phyloP scores from a whole-genome alignment of 1,140 invertebrate species.

The Drosophila repletoides region DNA sequence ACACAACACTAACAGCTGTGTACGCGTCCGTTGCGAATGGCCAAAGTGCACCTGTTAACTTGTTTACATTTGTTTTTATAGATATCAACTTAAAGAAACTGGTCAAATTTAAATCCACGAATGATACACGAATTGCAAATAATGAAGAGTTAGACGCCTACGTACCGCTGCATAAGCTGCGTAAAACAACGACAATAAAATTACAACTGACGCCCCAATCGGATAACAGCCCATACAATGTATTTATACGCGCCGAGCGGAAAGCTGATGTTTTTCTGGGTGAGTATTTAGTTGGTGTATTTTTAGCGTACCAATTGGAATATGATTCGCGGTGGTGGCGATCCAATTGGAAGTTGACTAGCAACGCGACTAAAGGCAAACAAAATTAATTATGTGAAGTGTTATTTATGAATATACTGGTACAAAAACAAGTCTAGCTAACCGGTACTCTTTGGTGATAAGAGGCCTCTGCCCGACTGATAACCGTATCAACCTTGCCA shows the following conservation, averaged over 20 bases:
- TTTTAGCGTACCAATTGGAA: no score
- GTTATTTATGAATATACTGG: constrained; percentile 5
- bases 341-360: constrained; percentile 1
- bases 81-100: constrained; percentile 79
- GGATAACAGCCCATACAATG: constrained; percentile 46
- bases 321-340: no score
- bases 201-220: constrained; percentile 64
- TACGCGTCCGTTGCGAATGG: constrained; percentile 19
- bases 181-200: constrained; percentile 62
- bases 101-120: constrained; percentile 60
- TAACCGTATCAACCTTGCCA: constrained; percentile 50
- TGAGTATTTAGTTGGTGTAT: constrained; percentile 37
- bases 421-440: constrained; percentile 4
- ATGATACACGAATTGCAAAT: constrained; percentile 21
- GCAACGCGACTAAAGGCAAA: constrained; percentile 31
- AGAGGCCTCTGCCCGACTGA: constrained; percentile 37
- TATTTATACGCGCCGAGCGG: constrained; percentile 75
- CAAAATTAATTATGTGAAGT: constrained; percentile 33
- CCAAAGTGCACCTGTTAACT: constrained; percentile 40
- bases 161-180: constrained; percentile 73
- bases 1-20: constrained; percentile 16
- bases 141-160: constrained; percentile 68
- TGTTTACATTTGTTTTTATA: constrained; percentile 28
- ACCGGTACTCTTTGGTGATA: constrained; percentile 24
- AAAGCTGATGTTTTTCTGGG: constrained; percentile 77